Base-by-base conservation (phyloP, 2,797 vertebrate species). In the Decapterus maruadsi region DNA sequence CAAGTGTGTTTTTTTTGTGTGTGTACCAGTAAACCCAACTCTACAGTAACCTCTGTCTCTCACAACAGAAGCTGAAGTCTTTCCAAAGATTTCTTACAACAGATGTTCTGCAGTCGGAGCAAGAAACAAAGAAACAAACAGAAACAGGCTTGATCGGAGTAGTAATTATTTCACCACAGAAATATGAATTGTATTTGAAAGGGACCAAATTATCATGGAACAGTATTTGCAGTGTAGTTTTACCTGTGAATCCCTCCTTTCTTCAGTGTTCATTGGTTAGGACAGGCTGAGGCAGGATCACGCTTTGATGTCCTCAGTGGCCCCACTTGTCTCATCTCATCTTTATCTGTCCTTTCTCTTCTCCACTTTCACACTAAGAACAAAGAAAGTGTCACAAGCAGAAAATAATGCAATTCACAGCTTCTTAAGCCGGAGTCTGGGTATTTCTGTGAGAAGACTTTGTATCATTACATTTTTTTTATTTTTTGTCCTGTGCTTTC, bases 241-340 rank as follows among this genome's bases (percentile, higher is more conserved):
- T 20, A 59, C 26, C 53, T 55, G 19, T 13, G 2, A 46, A 12
- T 38, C 4, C 38, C n/a, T 69, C 46, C 50, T 68, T 29, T 46
- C 19, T n/a, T 60, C 65, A 65, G 34, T 31, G 60, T n/a, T 67
- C 22, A 26, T 55, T n/a, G 20, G 61, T 68, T 2, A 36, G 22
- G 20, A 56, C 56, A 65, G 68, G 17, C 62, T 65, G 74, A 61
- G 50, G 68, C 78, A 55, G 34, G 59, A 70, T 64, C n/a, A 2
- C 1, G 31, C 74, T 82, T 74, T 84, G 53, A 75, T 79, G 71
- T 75, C 77, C 64, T 75, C n/a, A 60, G 31, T 56, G 51, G 55
- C 48, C 36, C 51, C 48, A 53, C 31, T 8, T 86, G 77, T 90
- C 82, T 81, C 69, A 81, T 75, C 73, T 69, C 51, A 69, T 89